Base-by-base conservation (phyloP, 1,140 invertebrate species). In the Neodiprion pinetum region DNA sequence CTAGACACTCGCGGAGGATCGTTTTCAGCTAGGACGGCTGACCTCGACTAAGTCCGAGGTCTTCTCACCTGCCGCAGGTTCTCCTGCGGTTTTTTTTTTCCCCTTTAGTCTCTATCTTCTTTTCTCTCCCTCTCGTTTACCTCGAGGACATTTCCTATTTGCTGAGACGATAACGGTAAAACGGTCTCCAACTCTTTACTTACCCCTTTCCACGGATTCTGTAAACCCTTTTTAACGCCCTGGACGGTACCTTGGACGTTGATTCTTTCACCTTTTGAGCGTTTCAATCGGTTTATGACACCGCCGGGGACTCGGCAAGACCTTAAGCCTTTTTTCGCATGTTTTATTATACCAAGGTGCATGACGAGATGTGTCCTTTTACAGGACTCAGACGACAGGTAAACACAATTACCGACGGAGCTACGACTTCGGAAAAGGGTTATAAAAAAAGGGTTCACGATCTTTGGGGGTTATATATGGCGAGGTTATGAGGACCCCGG, bases 201-300 rank as follows among this genome's bases (percentile, higher is more conserved):
- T 61, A 67, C 61, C 28, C 50, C 67, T 49, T 40, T 53, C 23
- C 47, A 47, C 14, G 67, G 50, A 72, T 7, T 28, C 48, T 47
- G 48, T 72, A 61, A 61, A 61, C 53, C 67, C 65, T 21, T 72
- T 61, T 72, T 70, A 40, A 40, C 5, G 28, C 68, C 71, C 71
- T 75, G 65, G 14, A 40, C 28, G 28, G 2, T 40, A 40, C 28
- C 28, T 40, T 40, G 28, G 28, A 2, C 28, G 28, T 40, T 5
- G 28, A 40, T 40, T 40, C 28, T 40, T 40, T 40, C 53, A 14
- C 11, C 53, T 12, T 61, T 9, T 5, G 53, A 68, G 50, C 73
- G 71, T 69, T 75, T 73, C 70, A 80, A 84, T 82, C 71, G 79
- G 76, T 86, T 85, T 86, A 85, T 85, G 84, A 76, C 80, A 75